phyloP scores from a whole-genome alignment of 2,888 invertebrate genomes.

The Plutella xylostella region DNA sequence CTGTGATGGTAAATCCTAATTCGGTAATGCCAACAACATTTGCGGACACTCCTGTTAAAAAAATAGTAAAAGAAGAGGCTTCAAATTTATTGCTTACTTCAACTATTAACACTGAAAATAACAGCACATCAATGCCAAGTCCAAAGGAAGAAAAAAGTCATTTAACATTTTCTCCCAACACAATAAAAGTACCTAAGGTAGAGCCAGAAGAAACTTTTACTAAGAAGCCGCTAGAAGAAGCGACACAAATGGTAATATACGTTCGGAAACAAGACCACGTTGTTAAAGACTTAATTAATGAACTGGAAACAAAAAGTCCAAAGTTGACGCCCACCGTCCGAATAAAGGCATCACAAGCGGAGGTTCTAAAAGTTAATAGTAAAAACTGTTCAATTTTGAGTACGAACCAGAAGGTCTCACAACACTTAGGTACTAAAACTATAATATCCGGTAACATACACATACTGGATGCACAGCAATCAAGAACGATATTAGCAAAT shows the following conservation, averaged over 20 bases:
- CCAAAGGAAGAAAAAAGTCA: constrained; percentile 78
- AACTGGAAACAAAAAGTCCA: constrained; percentile 57
- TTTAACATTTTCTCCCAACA: constrained; percentile 77
- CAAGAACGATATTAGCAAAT: constrained; percentile 62
- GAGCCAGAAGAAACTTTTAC: constrained; percentile 37
- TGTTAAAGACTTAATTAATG: constrained; percentile 74
- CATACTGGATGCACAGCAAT: constrained; percentile 61
- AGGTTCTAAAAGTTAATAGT: constrained; percentile 55
- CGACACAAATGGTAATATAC: constrained; percentile 62
- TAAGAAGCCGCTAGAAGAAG: constrained; percentile 51
- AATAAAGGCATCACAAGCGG: constrained; percentile 51
- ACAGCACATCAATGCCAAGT: constrained; percentile 64
- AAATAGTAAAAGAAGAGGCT: constrained; percentile 57
- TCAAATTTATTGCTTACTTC: constrained; percentile 60
- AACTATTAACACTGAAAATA: constrained; percentile 38
- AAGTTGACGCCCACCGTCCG: constrained; percentile 49
- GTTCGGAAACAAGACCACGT: constrained; percentile 64
- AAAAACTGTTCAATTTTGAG: constrained; percentile 61
- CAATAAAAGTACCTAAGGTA: constrained; percentile 73
- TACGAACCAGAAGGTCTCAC: constrained; percentile 52
- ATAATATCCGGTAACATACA: constrained; percentile 67
- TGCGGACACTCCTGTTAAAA: constrained; percentile 60
- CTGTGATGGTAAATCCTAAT: constrained; percentile 90
- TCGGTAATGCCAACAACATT: constrained; percentile 87
- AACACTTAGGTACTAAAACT: constrained; percentile 58